Evolutionary conservation across 2,888 invertebrate species (phyloP), one percentile per base, ranked within the genome.

Genomic region (Celastrina argiolus): DNA sequence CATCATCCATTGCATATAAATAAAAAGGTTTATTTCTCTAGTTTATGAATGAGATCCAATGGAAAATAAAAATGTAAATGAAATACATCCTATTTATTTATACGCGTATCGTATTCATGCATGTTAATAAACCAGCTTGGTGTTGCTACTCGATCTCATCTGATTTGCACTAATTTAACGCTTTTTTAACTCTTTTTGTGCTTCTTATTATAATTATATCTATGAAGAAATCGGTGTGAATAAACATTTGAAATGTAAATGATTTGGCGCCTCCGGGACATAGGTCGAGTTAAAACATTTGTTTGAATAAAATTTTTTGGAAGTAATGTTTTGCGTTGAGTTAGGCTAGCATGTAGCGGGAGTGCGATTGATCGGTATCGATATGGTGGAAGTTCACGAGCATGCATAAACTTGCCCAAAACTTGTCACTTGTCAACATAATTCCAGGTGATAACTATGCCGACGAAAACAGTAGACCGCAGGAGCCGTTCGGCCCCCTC

Each of bases 191-290:
- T 76, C 75, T 78, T 79, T 77, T 75, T 76, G 56, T 58, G 45
- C 74, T 76, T 85, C 85, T 77, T 76, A 72, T 68, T 76, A 76
- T 74, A 64, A 79, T 80, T 79, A 71, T 81, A 75, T 79, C 73
- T 72, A 77, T 80, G 87, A 90, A 91, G 89, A 85, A 88, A 88
- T 85, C 85, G 90, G 89, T 91, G 88, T 90, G 83, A 81, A 71
- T 70, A 71, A 69, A 66, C 68, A 77, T 79, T 80, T 78, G 79
- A 75, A 76, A 69, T 74, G 61, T 74, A 74, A 80, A 83, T 82
- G 88, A 88, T 89, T 90, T 90, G 91, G 87, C 91, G 85, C 91
- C 85, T 87, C 86, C 88, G 84, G 84, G 86, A 83, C 78, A 79
- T 85, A 87, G 86, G 85, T 85, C 81, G 78, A 80, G 78, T 79